Evolutionary conservation across 1,140 invertebrate genomes (phyloP).

Genomic region (Homarus americanus): DNA sequence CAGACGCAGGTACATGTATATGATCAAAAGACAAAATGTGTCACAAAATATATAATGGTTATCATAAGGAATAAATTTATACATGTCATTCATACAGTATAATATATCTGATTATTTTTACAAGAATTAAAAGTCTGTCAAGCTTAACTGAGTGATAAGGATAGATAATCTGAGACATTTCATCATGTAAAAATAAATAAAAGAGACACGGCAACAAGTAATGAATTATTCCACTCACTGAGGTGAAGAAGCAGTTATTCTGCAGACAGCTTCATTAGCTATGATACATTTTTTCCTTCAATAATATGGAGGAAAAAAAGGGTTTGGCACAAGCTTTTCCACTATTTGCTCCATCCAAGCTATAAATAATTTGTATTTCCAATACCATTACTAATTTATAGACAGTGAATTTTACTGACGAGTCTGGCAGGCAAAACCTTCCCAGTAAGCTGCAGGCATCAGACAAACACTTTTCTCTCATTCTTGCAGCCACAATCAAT

Average conservation of each 20-base stretch:
- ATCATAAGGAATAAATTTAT: too few relatives aligned
- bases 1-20: constrained; percentile 96
- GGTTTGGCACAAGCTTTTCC: background rate
- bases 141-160: too few relatives aligned
- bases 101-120: too few relatives aligned
- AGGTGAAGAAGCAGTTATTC: background rate
- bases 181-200: background rate
- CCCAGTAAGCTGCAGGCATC: too few relatives aligned
- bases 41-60: constrained; percentile 19
- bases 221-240: background rate
- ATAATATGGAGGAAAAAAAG: too few relatives aligned
- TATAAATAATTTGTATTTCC: background rate
- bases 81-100: too few relatives aligned
- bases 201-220: background rate
- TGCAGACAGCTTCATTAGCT: background rate
- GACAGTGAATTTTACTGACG: too few relatives aligned
- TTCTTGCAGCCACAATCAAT: background rate
- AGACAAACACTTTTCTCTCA: too few relatives aligned
- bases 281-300: background rate
- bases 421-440: too few relatives aligned
- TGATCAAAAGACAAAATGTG: constrained; percentile 82
- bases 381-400: too few relatives aligned
- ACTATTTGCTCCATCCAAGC: background rate
- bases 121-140: too few relatives aligned
- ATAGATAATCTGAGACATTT: background rate